Conservation (phyloP, 64 coral and sea anemone genomes). For the Montipora capricornis region DNA sequence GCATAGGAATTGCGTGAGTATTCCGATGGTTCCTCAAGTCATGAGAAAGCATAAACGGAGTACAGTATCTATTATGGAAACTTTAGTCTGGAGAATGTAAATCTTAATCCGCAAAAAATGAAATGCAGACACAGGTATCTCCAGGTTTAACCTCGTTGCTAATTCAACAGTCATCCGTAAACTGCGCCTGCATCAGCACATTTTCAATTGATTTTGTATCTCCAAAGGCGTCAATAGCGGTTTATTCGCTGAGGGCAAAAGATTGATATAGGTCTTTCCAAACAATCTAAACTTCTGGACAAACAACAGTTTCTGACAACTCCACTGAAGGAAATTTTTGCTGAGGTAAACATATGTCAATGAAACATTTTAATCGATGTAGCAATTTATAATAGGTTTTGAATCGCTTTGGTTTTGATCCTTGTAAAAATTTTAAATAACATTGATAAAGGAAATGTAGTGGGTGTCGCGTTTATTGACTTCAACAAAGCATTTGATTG, state of each 20-base stretch:
- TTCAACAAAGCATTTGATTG: too few relatives aligned
- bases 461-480: too few relatives aligned
- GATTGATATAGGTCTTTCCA: background rate
- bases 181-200: background rate
- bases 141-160: background rate
- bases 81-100: background rate
- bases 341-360: background rate
- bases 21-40: background rate
- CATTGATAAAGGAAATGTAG: too few relatives aligned
- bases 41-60: background rate
- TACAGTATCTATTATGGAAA: background rate
- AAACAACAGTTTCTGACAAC: background rate
- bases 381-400: background rate
- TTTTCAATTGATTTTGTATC: background rate
- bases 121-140: too few relatives aligned
- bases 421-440: background rate
- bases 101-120: too few relatives aligned
- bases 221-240: background rate
- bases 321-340: too few relatives aligned
- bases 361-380: too few relatives aligned
- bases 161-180: background rate
- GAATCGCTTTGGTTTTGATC: background rate
- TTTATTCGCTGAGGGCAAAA: background rate
- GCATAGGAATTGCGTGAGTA: background rate
- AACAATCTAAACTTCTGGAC: background rate